Evolutionary conservation across 2,888 invertebrate species (phyloP), one percentile per base, ranked within the genome.

Genomic region (Galeruca laticollis): DNA sequence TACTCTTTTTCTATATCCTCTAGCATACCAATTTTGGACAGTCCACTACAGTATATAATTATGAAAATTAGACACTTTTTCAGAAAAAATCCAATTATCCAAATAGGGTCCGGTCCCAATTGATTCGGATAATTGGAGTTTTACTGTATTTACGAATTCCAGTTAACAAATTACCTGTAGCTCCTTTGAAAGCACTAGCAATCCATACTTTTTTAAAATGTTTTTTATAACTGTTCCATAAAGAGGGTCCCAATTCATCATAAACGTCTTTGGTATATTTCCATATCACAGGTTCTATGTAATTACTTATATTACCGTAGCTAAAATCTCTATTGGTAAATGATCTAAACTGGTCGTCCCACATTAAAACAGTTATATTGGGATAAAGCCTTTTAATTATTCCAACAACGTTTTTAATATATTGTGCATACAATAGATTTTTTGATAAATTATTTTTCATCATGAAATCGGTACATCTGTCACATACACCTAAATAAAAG

Each of bases 151-250:
- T n/a, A n/a, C n/a, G n/a, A n/a, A n/a, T n/a, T n/a, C n/a, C n/a
- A n/a, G n/a, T 63, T 65, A 40, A 61, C 60, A 8, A 59, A 15
- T 10, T 75, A 78, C 89, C 89, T 56, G 90, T 90, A 0, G 92
- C 91, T 0, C 95, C 96, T 87, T 96, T 96, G 80, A 91, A 96
- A 0, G 96, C 95, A 70, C 94, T 91, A 0, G 94, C 95, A 52
- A 93, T 88, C 94, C 95, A 95, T 21, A 95, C 86, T 43, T 88
- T 88, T 1, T 88, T 85, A 83, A 95, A 96, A 10, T 89, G 85
- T 5, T 84, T 77, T 0, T 87, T 82, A 76, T 91, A 91, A 74
- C 86, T 88, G 57, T 88, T 87, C 90, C 89, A 89, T 26, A 89
- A 75, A 62, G 76, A 78, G 1, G 82, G 82, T 10, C 82, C 82